Base-by-base conservation (phyloP, 2,113 vertebrate species). In the Phocoena phocoena region DNA sequence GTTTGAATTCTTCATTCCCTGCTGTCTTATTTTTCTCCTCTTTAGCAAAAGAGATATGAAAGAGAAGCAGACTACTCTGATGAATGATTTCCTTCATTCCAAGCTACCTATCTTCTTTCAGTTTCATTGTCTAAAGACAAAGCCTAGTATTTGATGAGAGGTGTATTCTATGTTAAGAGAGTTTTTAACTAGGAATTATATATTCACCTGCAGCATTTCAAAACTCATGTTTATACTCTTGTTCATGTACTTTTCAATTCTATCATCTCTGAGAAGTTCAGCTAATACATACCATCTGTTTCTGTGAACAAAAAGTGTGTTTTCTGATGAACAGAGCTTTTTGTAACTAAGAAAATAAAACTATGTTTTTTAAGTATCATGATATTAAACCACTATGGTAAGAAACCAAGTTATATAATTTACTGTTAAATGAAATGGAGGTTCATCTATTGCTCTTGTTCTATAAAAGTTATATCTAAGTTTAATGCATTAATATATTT, bases 251-350 rank as follows among this genome's bases (percentile, higher is more conserved):
- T 95, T 98, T 95, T 97, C 47, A 88, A 55, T 91, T 92, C 18
- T 89, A 0, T 90, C 58, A 87, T 97, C 80, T 86, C 83, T 84
- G 60, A 95, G 83, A 96, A 97, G 86, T 79, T 97, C 93, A 97
- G 79, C 79, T 90, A 96, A 63, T 90, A 67, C n/a, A 79, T 86
- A 92, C 68, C 90, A 94, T 95, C 95, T 95, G 89, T 93, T 97
- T 97, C 87, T 93, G 15, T 86, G 74, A 97, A 87, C 36, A 68
- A 95, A 91, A 93, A 74, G 47, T 44, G 4, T 44, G 71, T 82
- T 91, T 96, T 82, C 77, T 95, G 28, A 58, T 93, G 44, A 89
- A n/a, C 12, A 93, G 47, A 86, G 33, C 38, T 87, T 91, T 93
- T 60, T 65, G 31, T 53, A 96, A 93, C 25, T 53, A 89, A 96